Evolutionary conservation across 2,113 vertebrate genomes (phyloP).

Genomic region (Chaenogobius annularis): DNA sequence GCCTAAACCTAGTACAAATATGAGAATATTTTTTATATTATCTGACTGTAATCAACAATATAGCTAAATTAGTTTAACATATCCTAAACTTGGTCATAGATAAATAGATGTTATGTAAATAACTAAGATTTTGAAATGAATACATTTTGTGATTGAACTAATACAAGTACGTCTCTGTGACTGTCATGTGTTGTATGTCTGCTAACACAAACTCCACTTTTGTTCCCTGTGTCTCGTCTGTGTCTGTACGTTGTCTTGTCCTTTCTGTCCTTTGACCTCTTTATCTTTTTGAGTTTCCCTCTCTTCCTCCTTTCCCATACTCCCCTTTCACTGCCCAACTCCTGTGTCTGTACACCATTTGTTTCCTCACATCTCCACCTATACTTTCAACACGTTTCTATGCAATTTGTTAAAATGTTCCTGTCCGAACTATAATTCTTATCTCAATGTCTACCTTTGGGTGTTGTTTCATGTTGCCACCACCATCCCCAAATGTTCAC

Average conservation of each 20-base stretch:
- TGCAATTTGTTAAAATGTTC: not conserved
- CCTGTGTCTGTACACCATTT: not conserved
- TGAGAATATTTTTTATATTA: too few species aligned
- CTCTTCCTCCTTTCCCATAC: slow-evolving; percentile 19
- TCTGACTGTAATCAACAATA: too few species aligned
- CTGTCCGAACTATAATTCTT: not conserved
- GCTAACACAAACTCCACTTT: slow-evolving; percentile 67
- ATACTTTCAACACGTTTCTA: not conserved
- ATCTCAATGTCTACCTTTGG: not conserved
- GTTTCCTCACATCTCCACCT: not conserved
- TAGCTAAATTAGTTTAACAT: too few species aligned
- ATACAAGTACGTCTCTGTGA: slow-evolving; percentile 12
- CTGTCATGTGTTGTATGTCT: slow-evolving; percentile 41
- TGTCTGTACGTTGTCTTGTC: slow-evolving; percentile 56
- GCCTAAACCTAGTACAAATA: too few species aligned
- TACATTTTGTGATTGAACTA: not conserved
- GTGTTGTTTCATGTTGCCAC: not conserved
- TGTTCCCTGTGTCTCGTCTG: slow-evolving; percentile 65
- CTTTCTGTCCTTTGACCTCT: slow-evolving; percentile 45
- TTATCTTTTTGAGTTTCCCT: slow-evolving; percentile 51
- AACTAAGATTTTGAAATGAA: not conserved
- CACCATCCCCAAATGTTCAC: not conserved
- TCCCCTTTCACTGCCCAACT: not conserved
- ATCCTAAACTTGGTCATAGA: too few species aligned
- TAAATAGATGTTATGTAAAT: not conserved